A percentile compares a stretch with the other conserved stretches of the same genome.
These are phyloP conservation scores for Esperia sulphurella DNA, from an alignment of 2,888 invertebrate genomes.

Conservation along the genomic window DNA sequence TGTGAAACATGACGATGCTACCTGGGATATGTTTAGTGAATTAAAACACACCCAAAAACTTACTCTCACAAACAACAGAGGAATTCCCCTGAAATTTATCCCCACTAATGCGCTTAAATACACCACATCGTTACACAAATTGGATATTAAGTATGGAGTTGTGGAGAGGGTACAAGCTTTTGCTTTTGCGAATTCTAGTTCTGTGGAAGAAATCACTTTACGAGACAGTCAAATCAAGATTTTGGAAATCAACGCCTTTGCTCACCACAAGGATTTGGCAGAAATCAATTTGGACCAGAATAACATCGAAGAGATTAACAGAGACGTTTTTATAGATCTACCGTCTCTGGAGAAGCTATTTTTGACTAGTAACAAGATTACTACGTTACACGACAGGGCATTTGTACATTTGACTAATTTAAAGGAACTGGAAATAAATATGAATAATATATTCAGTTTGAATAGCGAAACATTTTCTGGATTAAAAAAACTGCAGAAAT, in stretches of 20 bases:
- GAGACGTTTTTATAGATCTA: constrained; percentile 85
- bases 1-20: constrained; percentile 77
- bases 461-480: constrained; percentile 88
- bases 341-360: constrained; percentile 85
- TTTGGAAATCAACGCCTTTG: constrained; percentile 82
- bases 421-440: constrained; percentile 87
- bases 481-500: constrained; percentile 81
- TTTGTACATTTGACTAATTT: constrained; percentile 84
- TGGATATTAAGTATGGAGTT: constrained; percentile 84
- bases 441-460: constrained; percentile 84
- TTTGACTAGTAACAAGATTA: constrained; percentile 91
- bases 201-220: constrained; percentile 81
- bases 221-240: constrained; percentile 83
- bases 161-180: constrained; percentile 82
- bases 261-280: constrained; percentile 82
- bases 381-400: constrained; percentile 91
- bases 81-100: constrained; percentile 81
- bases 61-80: constrained; percentile 82
- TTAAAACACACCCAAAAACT: constrained; percentile 82
- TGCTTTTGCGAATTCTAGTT: constrained; percentile 85
- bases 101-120: constrained; percentile 82
- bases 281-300: constrained; percentile 85
- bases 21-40: constrained; percentile 83
- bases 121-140: constrained; percentile 71
- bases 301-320: constrained; percentile 84